phyloP scores from a whole-genome alignment of 2,888 invertebrate genomes.

The Drosophila borborema region DNA sequence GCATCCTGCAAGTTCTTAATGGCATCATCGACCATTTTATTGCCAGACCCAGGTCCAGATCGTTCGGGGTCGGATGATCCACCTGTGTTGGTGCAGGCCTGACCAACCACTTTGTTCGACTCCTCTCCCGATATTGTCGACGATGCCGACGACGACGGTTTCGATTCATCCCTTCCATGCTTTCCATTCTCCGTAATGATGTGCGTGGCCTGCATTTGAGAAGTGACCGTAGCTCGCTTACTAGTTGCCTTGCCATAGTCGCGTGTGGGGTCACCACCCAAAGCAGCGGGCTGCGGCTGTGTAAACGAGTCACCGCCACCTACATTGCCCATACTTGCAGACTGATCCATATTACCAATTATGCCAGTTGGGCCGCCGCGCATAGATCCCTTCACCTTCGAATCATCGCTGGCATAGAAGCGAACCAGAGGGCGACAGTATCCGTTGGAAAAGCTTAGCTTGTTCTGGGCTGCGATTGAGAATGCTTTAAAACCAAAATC shows the following conservation, averaged over 20 bases:
- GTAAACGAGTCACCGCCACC: conserved; percentile 1
- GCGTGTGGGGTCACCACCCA: conserved; percentile 7
- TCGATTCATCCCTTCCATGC: conserved; percentile 22
- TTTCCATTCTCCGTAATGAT: conserved; percentile 23
- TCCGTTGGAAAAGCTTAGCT: conserved; percentile 2
- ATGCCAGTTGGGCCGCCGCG: conserved; percentile 23
- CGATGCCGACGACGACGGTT: background rate
- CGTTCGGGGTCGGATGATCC: background rate
- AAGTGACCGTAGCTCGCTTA: conserved; percentile 23
- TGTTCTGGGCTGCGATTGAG: background rate
- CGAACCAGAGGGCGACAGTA: conserved; percentile 26
- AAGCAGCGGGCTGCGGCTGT: conserved; percentile 16
- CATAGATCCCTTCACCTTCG: conserved; percentile 25
- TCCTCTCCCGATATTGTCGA: background rate
- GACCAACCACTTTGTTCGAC: background rate
- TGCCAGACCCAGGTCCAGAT: background rate
- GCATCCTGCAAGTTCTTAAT: conserved; percentile 57
- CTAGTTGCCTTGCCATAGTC: conserved; percentile 7
- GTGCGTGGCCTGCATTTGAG: conserved; percentile 21
- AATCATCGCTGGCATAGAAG: conserved; percentile 31
- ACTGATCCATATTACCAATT: conserved; percentile 20
- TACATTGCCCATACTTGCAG: conserved; percentile 3
- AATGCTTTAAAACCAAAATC: background rate
- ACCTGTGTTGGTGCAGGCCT: background rate
- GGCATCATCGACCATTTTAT: conserved; percentile 36